These are phyloP conservation scores for Nebria ingens DNA, from an alignment of 1,140 invertebrate genomes.

Conservation along the genomic window DNA sequence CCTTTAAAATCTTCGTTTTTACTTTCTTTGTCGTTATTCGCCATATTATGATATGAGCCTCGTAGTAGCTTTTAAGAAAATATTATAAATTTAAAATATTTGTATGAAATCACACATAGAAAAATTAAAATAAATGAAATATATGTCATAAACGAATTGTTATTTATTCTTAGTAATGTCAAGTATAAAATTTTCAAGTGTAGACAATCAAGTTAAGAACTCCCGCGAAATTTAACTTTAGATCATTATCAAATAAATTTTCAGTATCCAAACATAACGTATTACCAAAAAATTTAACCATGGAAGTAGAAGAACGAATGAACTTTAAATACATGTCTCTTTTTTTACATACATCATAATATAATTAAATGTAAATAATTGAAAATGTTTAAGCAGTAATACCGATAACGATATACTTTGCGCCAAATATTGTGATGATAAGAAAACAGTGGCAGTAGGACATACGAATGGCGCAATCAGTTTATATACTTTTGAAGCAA, in stretches of 20 bases:
- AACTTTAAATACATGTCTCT: too few relatives aligned
- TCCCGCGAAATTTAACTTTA: slow-evolving; percentile 6
- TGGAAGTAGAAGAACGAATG: too few relatives aligned
- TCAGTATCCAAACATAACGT: too few relatives aligned
- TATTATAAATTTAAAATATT: too few relatives aligned
- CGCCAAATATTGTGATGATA: slow-evolving; percentile 47
- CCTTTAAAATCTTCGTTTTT: background rate
- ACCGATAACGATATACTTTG: slow-evolving; percentile 42
- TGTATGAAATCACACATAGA: too few relatives aligned
- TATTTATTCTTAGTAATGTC: too few relatives aligned
- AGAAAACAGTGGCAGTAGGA: slow-evolving; percentile 42
- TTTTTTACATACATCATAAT: too few relatives aligned
- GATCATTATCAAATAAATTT: slow-evolving; percentile 11
- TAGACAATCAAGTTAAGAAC: too few relatives aligned
- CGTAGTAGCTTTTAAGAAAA: background rate
- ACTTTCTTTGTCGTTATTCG: slow-evolving; percentile 7
- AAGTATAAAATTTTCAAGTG: too few relatives aligned
- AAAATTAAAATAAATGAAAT: background rate
- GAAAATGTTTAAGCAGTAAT: slow-evolving; percentile 34
- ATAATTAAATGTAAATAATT: too few relatives aligned
- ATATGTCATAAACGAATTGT: too few relatives aligned
- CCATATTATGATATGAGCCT: background rate
- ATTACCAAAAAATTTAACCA: too few relatives aligned
- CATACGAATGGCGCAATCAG: slow-evolving; percentile 43
- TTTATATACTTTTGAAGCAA: slow-evolving; percentile 38